These are phyloP conservation scores for Leucoraja ocellata DNA, from an alignment of 2,797 vertebrate species.

Conservation along the genomic window DNA sequence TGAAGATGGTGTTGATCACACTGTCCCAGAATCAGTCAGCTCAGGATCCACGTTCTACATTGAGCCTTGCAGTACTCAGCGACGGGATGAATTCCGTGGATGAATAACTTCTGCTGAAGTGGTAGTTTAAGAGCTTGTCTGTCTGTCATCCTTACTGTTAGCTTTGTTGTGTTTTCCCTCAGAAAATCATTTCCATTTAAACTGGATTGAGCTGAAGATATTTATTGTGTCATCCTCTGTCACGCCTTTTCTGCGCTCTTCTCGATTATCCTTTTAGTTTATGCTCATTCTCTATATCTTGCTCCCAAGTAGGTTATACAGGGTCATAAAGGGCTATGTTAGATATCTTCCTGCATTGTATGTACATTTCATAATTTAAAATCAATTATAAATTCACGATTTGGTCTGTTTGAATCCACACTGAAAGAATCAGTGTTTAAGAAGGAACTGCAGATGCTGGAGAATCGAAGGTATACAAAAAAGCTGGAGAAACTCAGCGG, in stretches of 20 bases:
- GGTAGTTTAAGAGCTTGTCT: not conserved
- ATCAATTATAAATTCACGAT: not conserved
- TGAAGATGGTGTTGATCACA: not conserved
- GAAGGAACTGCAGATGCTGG: no score
- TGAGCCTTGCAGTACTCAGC: not conserved
- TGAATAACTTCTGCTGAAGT: not conserved
- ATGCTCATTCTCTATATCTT: not conserved
- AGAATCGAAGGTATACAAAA: no score
- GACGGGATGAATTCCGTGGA: not conserved
- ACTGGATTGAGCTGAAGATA: no score
- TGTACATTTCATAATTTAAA: slow-evolving; percentile 3
- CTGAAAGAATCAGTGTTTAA: not conserved
- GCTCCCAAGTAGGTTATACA: not conserved
- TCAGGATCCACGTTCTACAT: not conserved
- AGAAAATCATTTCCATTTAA: not conserved
- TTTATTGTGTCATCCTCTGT: not conserved
- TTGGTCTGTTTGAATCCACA: no score
- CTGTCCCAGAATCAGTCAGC: not conserved
- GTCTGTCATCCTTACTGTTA: not conserved
- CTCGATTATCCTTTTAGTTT: not conserved
- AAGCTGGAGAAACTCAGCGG: no score
- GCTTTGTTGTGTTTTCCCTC: not conserved
- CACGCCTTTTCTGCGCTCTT: not conserved
- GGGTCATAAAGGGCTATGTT: not conserved
- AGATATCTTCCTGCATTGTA: not conserved